phyloP scores from a whole-genome alignment of 1,140 invertebrate species.

The Periplaneta americana region DNA sequence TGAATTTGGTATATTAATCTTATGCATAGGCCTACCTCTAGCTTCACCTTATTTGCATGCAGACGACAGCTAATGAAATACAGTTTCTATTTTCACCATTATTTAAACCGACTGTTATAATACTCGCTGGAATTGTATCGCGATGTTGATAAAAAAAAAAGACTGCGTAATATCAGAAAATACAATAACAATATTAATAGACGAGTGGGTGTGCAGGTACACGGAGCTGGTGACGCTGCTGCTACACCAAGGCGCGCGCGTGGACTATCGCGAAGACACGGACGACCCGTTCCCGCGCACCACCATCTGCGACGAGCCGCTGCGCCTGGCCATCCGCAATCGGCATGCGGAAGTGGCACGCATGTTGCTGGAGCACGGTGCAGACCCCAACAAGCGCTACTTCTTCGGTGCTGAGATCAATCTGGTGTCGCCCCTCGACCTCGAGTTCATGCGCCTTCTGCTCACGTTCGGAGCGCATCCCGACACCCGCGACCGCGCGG shows the following conservation, averaged over 20 bases:
- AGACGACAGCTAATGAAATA: no score
- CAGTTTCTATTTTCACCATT: no score
- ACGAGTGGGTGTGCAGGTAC: no score
- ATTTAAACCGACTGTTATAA: no score
- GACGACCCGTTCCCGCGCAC: constrained; percentile 49
- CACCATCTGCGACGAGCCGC: constrained; percentile 72
- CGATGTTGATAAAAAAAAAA: no score
- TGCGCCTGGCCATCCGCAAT: constrained; percentile 77
- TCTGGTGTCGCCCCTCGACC: constrained; percentile 66
- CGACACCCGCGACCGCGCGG: constrained; percentile 76
- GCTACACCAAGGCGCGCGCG: constrained; percentile 70
- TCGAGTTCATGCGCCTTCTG: constrained; percentile 74
- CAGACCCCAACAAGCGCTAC: constrained; percentile 72
- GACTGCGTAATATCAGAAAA: no score
- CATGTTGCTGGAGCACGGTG: constrained; percentile 61
- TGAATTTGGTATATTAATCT: no score
- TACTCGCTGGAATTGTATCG: no score
- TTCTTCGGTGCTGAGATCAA: constrained; percentile 90
- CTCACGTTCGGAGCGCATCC: constrained; percentile 80
- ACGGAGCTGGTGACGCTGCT: constrained; percentile 67
- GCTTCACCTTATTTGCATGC: no score
- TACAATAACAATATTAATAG: no score
- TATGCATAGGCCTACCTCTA: no score
- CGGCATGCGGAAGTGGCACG: constrained; percentile 67
- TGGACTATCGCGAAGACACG: constrained; percentile 68